A percentile compares a stretch with the other conserved stretches of the same genome.
phyloP scores from a whole-genome alignment of 2,888 invertebrate species.

The Melinaea marsaeus region DNA sequence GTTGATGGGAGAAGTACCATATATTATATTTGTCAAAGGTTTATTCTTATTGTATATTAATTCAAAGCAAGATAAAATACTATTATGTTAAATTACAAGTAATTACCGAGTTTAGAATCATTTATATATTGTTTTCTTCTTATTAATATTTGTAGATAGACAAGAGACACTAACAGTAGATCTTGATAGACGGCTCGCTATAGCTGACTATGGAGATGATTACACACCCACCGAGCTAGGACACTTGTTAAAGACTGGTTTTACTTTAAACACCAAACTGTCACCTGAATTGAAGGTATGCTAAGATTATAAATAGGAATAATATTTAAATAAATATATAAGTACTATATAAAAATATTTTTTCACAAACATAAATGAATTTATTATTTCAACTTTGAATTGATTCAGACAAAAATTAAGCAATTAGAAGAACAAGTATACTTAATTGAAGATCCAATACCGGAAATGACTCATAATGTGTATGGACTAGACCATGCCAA shows the following conservation, averaged over 20 bases:
- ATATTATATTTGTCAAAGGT: conserved; percentile 85
- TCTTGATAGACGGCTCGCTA: conserved; percentile 78
- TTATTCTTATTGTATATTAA: conserved; percentile 16
- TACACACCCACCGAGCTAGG: conserved; percentile 73
- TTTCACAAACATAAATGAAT: neutral
- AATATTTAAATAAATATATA: neutral
- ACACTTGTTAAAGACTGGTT: conserved; percentile 62
- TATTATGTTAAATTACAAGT: neutral
- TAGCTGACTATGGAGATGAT: conserved; percentile 84
- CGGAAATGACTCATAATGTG: conserved; percentile 84
- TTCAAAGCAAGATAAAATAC: neutral
- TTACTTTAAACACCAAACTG: conserved; percentile 67
- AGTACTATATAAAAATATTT: neutral
- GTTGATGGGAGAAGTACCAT: conserved; percentile 86
- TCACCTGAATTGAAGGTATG: conserved; percentile 71
- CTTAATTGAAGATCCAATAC: conserved; percentile 68
- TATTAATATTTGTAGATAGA: conserved; percentile 67
- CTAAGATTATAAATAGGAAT: neutral
- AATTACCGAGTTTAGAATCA: neutral
- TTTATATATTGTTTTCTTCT: neutral
- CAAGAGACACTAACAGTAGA: conserved; percentile 73
- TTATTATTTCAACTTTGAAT: neutral
- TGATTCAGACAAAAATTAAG: conserved; percentile 49
- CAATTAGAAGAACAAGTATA: conserved; percentile 56
- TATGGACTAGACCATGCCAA: conserved; percentile 82